Evolutionary conservation across 2,888 invertebrate species (phyloP).

Genomic region (Drosophila leonis): DNA sequence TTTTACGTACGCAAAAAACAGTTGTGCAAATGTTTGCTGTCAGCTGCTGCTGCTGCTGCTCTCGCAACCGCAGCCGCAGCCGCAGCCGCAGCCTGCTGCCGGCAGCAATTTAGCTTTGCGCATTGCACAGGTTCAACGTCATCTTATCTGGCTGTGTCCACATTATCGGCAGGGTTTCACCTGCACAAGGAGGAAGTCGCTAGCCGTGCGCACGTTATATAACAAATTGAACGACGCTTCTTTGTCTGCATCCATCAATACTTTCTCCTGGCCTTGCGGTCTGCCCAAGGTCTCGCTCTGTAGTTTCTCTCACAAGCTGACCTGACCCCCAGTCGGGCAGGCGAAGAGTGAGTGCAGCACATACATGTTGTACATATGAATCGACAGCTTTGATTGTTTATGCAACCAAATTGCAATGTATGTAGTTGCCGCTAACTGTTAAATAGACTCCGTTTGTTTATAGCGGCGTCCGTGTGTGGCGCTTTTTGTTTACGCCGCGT

Average conservation of each 20-base stretch:
- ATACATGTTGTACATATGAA: conserved; percentile 25
- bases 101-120: conserved; percentile 6
- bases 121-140: conserved; percentile 57
- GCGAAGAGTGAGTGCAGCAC: conserved; percentile 5
- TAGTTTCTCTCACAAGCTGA: conserved; percentile 10
- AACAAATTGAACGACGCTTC: conserved; percentile 26
- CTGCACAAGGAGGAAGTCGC: conserved; percentile 21
- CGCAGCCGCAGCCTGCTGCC: conserved; percentile 17
- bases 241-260: conserved; percentile 20
- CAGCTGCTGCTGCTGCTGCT: conserved; percentile 28
- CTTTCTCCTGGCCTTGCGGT: conserved; percentile 24
- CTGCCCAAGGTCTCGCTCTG: conserved; percentile 18
- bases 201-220: conserved; percentile 11
- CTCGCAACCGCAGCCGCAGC: not conserved
- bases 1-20: conserved; percentile 41
- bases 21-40: conserved; percentile 68
- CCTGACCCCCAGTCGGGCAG: conserved; percentile 7
- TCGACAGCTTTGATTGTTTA: conserved; percentile 44
- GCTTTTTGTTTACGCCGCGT: conserved; percentile 58
- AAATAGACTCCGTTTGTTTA: conserved; percentile 38
- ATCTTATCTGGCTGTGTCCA: conserved; percentile 47
- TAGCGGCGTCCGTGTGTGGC: conserved; percentile 24
- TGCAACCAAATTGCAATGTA: conserved; percentile 45
- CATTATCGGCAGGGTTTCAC: conserved; percentile 24
- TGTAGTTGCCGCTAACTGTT: conserved; percentile 28